Evolutionary conservation across 1,140 invertebrate species (phyloP).

Genomic region (Drosophila sucinea): DNA sequence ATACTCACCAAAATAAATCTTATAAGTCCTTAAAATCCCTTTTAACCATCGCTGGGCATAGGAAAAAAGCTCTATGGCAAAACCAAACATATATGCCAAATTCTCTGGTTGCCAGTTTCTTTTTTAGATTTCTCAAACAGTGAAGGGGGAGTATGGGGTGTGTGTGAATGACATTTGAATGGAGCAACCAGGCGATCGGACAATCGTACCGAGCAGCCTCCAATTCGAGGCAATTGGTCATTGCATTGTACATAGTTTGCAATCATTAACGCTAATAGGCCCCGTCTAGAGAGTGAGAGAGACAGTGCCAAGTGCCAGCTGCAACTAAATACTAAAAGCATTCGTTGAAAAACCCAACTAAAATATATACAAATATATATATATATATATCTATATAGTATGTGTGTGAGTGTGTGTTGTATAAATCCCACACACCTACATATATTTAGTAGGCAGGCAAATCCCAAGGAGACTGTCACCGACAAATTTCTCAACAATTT

Average conservation of each 20-base stretch:
- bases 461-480: conserved; percentile 14
- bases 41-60: too few species aligned
- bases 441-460: conserved; percentile 1
- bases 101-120: too few species aligned
- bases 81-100: too few species aligned
- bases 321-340: conserved; percentile 15
- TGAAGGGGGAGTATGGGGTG: conserved; percentile 5
- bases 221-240: conserved; percentile 67
- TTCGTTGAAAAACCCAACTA: conserved; percentile 3
- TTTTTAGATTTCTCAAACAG: background rate
- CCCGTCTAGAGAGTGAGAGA: conserved; percentile 28
- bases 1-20: too few species aligned
- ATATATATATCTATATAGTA: background rate
- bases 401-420: background rate
- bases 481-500: conserved; percentile 19
- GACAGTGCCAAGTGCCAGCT: conserved; percentile 9
- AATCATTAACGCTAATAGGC: conserved; percentile 80
- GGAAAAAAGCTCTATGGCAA: too few species aligned
- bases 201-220: conserved; percentile 29
- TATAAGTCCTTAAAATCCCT: too few species aligned
- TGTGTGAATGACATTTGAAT: conserved; percentile 67
- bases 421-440: conserved; percentile 10
- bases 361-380: conserved; percentile 3
- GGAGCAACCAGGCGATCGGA: conserved; percentile 64
- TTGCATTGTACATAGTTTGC: conserved; percentile 65